These are phyloP conservation scores for Lepilemur septentrionalis DNA, from an alignment of 2,797 vertebrate species.

Conservation along the genomic window DNA sequence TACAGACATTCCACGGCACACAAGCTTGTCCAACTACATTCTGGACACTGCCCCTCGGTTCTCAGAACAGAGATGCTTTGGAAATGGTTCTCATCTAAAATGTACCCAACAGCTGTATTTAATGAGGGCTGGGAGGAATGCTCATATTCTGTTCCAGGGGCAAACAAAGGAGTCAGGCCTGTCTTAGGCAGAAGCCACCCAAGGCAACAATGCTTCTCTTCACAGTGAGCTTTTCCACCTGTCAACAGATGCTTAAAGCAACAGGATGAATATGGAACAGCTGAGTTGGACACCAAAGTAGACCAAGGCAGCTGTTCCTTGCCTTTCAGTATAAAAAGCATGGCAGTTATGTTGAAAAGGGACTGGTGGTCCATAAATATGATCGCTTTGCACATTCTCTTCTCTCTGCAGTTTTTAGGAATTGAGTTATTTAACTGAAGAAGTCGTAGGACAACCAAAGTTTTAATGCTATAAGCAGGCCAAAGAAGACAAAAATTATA, in stretches of 20 bases:
- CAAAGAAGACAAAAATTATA: conserved; percentile 24
- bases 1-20: background rate
- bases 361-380: conserved; percentile 39
- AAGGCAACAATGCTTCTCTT: conserved; percentile 71
- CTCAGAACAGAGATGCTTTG: background rate
- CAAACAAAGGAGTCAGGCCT: conserved; percentile 66
- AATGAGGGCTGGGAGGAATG: conserved; percentile 22
- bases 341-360: conserved; percentile 33
- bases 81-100: conserved; percentile 59
- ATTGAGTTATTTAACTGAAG: conserved; percentile 42
- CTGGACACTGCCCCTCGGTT: conserved; percentile 7
- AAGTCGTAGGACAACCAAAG: background rate
- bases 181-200: conserved; percentile 60
- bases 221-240: conserved; percentile 76
- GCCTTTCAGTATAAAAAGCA: conserved; percentile 58
- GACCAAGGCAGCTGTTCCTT: conserved; percentile 72
- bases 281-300: conserved; percentile 54
- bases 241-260: conserved; percentile 78
- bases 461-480: background rate
- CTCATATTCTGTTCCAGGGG: conserved; percentile 39
- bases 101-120: conserved; percentile 68
- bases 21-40: background rate
- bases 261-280: conserved; percentile 78
- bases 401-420: background rate
- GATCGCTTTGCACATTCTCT: conserved; percentile 17